Percentiles rank a stretch among this genome's conserved stretches.
phyloP scores from a whole-genome alignment of 37 sponge, comb jelly and placozoan species.

The Aphrocallistes beatrix region DNA sequence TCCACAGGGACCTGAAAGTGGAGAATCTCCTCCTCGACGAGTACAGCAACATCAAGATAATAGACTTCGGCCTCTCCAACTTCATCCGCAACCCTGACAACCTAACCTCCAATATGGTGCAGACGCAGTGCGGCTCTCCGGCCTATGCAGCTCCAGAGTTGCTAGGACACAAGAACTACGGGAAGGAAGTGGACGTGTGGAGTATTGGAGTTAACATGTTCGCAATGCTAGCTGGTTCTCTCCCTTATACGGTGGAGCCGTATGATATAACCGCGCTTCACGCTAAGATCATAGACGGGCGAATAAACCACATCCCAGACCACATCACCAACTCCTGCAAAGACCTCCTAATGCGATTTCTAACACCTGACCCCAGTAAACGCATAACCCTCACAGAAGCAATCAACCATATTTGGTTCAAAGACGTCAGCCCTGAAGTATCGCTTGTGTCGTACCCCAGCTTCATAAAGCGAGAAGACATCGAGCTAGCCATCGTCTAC shows the following conservation, averaged over 20 bases:
- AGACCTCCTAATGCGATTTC: constrained; percentile 52
- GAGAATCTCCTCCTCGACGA: constrained; percentile 85
- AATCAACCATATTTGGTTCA: constrained; percentile 75
- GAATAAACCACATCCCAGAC: constrained; percentile 90
- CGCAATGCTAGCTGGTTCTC: constrained; percentile 93
- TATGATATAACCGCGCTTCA: constrained; percentile 90
- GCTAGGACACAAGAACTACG: constrained; percentile 78
- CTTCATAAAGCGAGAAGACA: constrained; percentile 3
- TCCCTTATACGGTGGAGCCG: constrained; percentile 90
- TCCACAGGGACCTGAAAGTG: constrained; percentile 93
- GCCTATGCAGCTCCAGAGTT: constrained; percentile 99
- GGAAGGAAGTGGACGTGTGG: constrained; percentile 93
- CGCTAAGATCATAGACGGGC: constrained; percentile 87
- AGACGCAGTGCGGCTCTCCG: constrained; percentile 95
- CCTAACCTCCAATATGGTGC: constrained; percentile 36
- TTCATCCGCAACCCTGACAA: constrained; percentile 40
- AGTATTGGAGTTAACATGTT: constrained; percentile 99
- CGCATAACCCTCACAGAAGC: constrained; percentile 64
- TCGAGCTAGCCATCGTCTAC: constrained; percentile 43
- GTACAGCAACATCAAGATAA: constrained; percentile 65
- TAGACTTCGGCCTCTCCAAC: constrained; percentile 57
- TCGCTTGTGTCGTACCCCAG: constrained; percentile 54
- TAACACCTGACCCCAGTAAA: constrained; percentile 48
- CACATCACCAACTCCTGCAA: constrained; percentile 51
- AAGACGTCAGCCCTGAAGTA: constrained; percentile 26